Evolutionary conservation across 2,113 vertebrate species (phyloP).

Genomic region (Antennarius striatus): DNA sequence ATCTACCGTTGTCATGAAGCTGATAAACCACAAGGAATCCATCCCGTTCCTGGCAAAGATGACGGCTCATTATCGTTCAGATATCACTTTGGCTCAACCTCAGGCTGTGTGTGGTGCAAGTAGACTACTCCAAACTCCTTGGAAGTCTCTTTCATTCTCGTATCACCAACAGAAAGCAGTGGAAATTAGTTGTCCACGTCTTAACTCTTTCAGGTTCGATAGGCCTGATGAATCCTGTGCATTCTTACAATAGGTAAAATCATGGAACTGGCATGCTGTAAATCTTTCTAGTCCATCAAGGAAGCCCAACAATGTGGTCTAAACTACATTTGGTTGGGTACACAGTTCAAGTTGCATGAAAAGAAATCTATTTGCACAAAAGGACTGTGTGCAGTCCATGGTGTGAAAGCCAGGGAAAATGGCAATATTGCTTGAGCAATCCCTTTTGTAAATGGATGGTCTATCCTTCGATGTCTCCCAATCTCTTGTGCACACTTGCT

Average conservation of each 20-base stretch:
- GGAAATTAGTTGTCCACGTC: slow-evolving; percentile 1
- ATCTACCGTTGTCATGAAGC: slow-evolving; percentile 32
- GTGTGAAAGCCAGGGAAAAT: slow-evolving; percentile 16
- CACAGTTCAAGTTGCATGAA: slow-evolving; percentile 41
- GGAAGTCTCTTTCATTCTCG: slow-evolving; percentile 8
- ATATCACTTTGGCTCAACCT: slow-evolving; percentile 35
- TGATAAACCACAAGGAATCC: slow-evolving; percentile 13
- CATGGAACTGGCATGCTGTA: background rate
- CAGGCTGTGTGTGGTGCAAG: background rate
- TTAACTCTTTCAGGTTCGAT: slow-evolving; percentile 9
- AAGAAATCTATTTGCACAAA: slow-evolving; percentile 58
- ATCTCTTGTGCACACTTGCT: slow-evolving; percentile 16
- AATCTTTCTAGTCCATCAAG: slow-evolving; percentile 20
- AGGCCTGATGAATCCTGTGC: slow-evolving; percentile 8
- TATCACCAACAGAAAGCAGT: background rate
- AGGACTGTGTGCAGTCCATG: slow-evolving; percentile 26
- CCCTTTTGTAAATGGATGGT: slow-evolving; percentile 54
- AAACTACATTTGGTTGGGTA: slow-evolving; percentile 48
- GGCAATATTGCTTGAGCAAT: slow-evolving; percentile 40
- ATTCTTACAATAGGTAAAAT: slow-evolving; percentile 26
- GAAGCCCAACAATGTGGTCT: slow-evolving; percentile 13
- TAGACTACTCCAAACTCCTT: slow-evolving; percentile 7
- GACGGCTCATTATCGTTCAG: slow-evolving; percentile 51
- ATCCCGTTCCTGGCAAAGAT: slow-evolving; percentile 2
- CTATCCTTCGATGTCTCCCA: slow-evolving; percentile 23